Percentiles rank a stretch among this genome's conserved stretches.
Evolutionary conservation across 2,888 invertebrate genomes (phyloP).

Genomic region (Dascillus cervinus): DNA sequence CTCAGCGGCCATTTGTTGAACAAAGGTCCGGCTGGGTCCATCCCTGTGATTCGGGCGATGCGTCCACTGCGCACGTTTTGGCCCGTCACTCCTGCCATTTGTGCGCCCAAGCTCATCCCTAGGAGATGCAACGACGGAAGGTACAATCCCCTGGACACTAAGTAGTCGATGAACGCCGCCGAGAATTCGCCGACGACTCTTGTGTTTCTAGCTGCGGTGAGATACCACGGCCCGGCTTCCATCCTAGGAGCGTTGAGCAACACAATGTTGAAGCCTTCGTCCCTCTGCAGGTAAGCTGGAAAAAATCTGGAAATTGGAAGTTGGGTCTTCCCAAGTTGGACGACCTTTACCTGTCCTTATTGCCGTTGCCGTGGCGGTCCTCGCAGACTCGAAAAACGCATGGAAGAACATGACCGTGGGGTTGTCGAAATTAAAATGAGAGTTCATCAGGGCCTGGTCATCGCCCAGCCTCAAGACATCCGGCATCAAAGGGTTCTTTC

Average conservation of each 20-base stretch:
- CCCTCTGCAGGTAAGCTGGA: slow-evolving; percentile 51
- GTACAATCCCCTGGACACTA: slow-evolving; percentile 50
- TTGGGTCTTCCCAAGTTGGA: background rate
- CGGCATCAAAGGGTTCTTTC: slow-evolving; percentile 49
- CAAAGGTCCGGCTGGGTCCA: slow-evolving; percentile 57
- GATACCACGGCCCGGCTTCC: slow-evolving; percentile 58
- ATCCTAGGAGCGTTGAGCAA: slow-evolving; percentile 50
- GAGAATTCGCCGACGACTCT: slow-evolving; percentile 53
- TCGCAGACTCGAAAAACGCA: slow-evolving; percentile 55
- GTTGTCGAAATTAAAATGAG: slow-evolving; percentile 51
- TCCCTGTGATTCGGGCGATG: slow-evolving; percentile 53
- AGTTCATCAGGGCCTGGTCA: slow-evolving; percentile 48
- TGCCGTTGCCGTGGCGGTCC: slow-evolving; percentile 47
- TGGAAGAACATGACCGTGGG: slow-evolving; percentile 55
- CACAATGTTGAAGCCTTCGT: slow-evolving; percentile 53
- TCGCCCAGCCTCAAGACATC: slow-evolving; percentile 46
- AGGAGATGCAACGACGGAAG: slow-evolving; percentile 51
- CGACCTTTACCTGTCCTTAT: slow-evolving; percentile 47
- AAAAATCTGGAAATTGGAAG: too few species aligned
- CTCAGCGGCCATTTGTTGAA: slow-evolving; percentile 48
- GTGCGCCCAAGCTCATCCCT: slow-evolving; percentile 57
- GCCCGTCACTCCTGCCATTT: slow-evolving; percentile 58
- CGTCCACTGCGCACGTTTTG: slow-evolving; percentile 46
- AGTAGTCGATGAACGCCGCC: slow-evolving; percentile 51
- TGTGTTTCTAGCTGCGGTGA: slow-evolving; percentile 50